Evolutionary conservation across 2,888 invertebrate genomes (phyloP).

Genomic region (Protonemura montana): DNA sequence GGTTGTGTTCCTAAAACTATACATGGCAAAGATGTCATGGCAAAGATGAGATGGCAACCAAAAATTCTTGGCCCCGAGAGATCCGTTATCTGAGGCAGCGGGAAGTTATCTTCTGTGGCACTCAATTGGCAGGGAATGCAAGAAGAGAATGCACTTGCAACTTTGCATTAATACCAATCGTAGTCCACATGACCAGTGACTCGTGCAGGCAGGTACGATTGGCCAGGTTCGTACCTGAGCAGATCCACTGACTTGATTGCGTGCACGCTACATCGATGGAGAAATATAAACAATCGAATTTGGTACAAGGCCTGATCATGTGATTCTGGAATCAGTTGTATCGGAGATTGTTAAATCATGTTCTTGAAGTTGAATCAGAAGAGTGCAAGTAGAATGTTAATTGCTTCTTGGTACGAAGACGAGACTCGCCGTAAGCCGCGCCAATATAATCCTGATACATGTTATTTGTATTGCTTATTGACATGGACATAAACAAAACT

Average conservation of each 20-base stretch:
- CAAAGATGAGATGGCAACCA: too few species aligned
- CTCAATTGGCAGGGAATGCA: conserved; percentile 12
- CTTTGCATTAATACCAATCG: neutral
- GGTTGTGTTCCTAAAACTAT: too few species aligned
- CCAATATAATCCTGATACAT: too few species aligned
- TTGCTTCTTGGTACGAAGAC: neutral
- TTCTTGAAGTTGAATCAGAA: neutral
- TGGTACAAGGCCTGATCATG: neutral
- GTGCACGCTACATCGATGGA: neutral
- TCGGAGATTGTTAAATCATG: neutral
- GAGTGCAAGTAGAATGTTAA: conserved; percentile 16
- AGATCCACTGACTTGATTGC: neutral
- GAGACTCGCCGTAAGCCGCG: too few species aligned
- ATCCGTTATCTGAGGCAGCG: neutral
- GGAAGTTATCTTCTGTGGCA: too few species aligned
- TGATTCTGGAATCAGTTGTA: neutral
- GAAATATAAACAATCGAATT: neutral
- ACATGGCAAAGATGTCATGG: too few species aligned
- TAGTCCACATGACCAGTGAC: neutral
- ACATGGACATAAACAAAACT: neutral
- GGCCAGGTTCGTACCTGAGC: neutral
- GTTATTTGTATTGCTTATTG: neutral
- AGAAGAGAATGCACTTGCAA: neutral
- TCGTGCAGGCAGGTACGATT: neutral
- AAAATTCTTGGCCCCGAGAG: too few species aligned